Evolutionary conservation across 2,113 vertebrate species (phyloP).

Genomic region (Gopherus flavomarginatus): DNA sequence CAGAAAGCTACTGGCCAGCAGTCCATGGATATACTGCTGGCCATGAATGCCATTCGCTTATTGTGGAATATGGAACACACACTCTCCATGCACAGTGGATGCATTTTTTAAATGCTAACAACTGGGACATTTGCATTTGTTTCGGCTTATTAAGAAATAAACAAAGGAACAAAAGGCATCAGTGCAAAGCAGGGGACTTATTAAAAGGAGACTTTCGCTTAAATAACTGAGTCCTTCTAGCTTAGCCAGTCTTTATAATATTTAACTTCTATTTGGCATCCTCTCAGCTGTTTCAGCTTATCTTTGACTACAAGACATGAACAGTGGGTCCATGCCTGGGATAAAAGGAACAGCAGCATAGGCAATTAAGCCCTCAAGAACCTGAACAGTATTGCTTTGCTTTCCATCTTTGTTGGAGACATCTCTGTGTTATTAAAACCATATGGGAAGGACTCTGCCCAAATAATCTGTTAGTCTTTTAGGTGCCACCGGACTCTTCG

Average conservation of each 20-base stretch:
- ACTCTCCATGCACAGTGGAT: constrained; percentile 56
- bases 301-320: constrained; percentile 71
- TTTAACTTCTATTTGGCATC: constrained; percentile 70
- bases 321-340: constrained; percentile 41
- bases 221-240: constrained; percentile 52
- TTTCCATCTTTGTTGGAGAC: not conserved
- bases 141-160: constrained; percentile 72
- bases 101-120: constrained; percentile 58
- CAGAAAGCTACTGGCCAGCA: constrained; percentile 69
- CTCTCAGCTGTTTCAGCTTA: constrained; percentile 67
- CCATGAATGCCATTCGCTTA: constrained; percentile 59
- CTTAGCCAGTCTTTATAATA: constrained; percentile 56
- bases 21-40: constrained; percentile 46
- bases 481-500: too few species aligned
- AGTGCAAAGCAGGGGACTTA: constrained; percentile 56
- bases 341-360: constrained; percentile 55
- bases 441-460: not conserved
- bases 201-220: constrained; percentile 69
- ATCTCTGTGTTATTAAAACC: not conserved
- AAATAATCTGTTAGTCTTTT: too few species aligned
- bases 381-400: constrained; percentile 52
- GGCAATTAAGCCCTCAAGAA: constrained; percentile 51
- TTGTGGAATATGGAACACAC: constrained; percentile 66
- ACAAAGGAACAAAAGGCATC: constrained; percentile 72
- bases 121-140: constrained; percentile 63